These are phyloP conservation scores for Melitaea athalia DNA, from an alignment of 2,888 invertebrate genomes.

Conservation along the genomic window DNA sequence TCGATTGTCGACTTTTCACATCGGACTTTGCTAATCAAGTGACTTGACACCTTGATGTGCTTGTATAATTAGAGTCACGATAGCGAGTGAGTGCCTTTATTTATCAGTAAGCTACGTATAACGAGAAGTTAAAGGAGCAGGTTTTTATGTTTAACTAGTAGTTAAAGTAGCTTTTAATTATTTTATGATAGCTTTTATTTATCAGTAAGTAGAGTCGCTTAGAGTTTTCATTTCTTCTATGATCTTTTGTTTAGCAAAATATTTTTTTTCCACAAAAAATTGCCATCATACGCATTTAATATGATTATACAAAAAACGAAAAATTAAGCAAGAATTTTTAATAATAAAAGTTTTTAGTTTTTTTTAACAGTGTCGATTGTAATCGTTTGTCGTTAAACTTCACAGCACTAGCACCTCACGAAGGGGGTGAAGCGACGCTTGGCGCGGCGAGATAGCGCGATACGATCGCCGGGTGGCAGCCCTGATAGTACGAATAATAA, in stretches of 20 bases:
- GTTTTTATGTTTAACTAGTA: conserved; percentile 16
- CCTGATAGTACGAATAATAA: conserved; percentile 80
- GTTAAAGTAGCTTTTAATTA: not conserved
- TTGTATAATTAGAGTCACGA: conserved; percentile 35
- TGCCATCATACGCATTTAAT: no score
- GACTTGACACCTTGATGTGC: conserved; percentile 33
- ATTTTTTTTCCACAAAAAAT: no score
- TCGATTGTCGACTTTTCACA: conserved; percentile 24
- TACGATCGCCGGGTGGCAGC: conserved; percentile 77
- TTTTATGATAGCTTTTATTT: no score
- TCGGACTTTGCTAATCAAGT: conserved; percentile 31
- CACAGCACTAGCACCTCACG: conserved; percentile 51
- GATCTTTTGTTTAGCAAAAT: not conserved
- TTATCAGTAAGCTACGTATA: conserved; percentile 28
- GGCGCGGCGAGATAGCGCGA: conserved; percentile 79
- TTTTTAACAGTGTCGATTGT: not conserved
- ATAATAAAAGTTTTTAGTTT: not conserved
- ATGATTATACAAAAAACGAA: not conserved
- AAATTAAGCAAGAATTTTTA: not conserved
- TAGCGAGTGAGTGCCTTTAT: conserved; percentile 35
- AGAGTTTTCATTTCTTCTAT: not conserved
- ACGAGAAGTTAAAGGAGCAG: conserved; percentile 26
- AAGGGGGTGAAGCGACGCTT: conserved; percentile 80
- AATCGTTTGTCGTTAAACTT: conserved; percentile 43
- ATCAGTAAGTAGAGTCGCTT: no score